Base-by-base conservation (phyloP, 2,888 invertebrate genomes). In the Drosophila setosimentum region DNA sequence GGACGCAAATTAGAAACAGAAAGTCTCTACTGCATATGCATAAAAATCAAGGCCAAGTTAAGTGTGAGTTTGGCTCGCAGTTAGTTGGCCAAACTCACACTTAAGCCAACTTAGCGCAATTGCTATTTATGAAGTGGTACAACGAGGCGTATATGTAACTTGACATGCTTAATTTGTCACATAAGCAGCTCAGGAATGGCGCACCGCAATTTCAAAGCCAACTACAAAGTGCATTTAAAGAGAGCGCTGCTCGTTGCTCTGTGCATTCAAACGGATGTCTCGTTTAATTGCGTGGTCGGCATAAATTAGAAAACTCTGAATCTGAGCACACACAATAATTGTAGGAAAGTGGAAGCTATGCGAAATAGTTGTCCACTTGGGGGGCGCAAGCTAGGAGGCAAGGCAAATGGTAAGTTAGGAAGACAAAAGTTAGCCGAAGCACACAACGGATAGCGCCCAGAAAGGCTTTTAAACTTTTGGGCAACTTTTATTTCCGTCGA, bases 401-500 rank as follows among this genome's bases (percentile, higher is more conserved):
- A 11, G 29, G 53, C 24, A 7, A 50, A 3, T 8, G 6, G 16
- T 1, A 29, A n/a, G 45, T 3, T 16, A 24, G 13, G 13, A 24
- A 18, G 87, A 82, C 88, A 85, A 89, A 85, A 85, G 88, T 85
- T 86, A 65, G 77, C 73, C 68, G 75, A 62, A 80, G 45, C 40
- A 54, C 18, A 69, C 67, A 78, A 78, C 70, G 76, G 78, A 76
- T 87, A 84, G 71, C 78, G 82, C 76, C 85, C n/a, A 78, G 82
- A 84, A 87, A 84, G 84, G 90, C 84, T 90, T 86, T 86, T 86
- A 85, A 86, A 90, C 85, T 86, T 86, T 85, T 76, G 75, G 86
- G 82, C 90, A 85, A 85, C 90, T 85, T 85, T 90, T 89, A 85
- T 85, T 85, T 85, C 90, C 86, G 86, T 82, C 73, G 71, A 89